Evolutionary conservation across 2,888 invertebrate species (phyloP).

Genomic region (Piscicola geometra): DNA sequence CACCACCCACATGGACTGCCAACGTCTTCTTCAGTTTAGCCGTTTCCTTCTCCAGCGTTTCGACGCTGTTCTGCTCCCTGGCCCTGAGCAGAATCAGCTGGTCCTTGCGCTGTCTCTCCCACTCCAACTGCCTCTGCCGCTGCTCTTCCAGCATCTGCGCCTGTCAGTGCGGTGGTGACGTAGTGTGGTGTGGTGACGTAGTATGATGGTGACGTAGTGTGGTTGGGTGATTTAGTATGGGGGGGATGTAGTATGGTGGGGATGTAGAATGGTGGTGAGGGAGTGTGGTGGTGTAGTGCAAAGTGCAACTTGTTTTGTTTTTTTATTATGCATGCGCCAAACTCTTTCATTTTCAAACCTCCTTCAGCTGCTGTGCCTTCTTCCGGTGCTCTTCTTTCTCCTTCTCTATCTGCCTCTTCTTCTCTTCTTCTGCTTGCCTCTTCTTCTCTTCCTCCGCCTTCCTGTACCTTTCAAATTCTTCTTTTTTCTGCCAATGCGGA

Average conservation of each 20-base stretch:
- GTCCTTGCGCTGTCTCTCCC: constrained; percentile 84
- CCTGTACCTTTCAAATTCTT: constrained; percentile 88
- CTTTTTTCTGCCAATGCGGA: constrained; percentile 75
- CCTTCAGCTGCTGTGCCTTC: constrained; percentile 8
- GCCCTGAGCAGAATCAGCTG: constrained; percentile 70
- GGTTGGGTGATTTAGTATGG: no score
- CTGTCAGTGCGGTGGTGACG: no score
- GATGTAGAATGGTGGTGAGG: not conserved
- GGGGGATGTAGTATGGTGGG: not conserved
- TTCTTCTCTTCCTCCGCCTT: constrained; percentile 87
- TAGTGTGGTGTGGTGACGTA: not conserved
- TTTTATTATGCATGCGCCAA: no score
- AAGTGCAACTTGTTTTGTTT: no score
- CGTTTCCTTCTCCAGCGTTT: constrained; percentile 49
- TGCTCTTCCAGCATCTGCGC: constrained; percentile 74
- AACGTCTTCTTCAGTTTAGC: constrained; percentile 51
- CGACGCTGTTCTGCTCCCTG: constrained; percentile 51
- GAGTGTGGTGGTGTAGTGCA: not conserved
- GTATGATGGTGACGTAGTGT: not conserved
- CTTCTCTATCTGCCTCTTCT: constrained; percentile 74
- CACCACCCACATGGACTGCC: constrained; percentile 54
- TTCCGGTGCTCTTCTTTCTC: constrained; percentile 59
- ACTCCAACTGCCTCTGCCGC: constrained; percentile 85
- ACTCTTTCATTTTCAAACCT: no score
- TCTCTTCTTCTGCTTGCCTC: constrained; percentile 69